Conservation (phyloP, 2,888 invertebrate genomes). For the Leistus spinibarbis region DNA sequence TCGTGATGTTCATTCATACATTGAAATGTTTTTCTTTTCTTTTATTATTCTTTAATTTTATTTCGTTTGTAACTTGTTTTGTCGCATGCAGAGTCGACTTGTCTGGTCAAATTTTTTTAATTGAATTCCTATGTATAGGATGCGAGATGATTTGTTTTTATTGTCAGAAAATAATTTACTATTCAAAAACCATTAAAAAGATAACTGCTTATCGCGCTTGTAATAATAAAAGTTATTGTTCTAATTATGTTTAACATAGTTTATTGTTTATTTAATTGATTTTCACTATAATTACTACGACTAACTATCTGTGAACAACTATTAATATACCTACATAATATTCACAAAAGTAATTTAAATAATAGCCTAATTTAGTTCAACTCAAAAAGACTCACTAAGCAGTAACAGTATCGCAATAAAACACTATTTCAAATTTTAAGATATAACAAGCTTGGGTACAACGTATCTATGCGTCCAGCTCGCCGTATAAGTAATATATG, state of each 20-base stretch:
- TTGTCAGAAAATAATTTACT: background rate
- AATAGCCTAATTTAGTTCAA: no score
- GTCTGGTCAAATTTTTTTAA: constrained; percentile 1
- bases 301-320: background rate
- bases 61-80: background rate
- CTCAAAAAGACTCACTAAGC: no score
- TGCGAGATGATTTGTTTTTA: background rate
- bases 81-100: background rate
- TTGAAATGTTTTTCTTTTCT: background rate
- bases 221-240: background rate
- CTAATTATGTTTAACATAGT: background rate
- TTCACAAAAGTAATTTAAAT: no score
- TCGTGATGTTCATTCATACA: constrained; percentile 16
- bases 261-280: background rate
- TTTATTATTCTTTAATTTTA: constrained; percentile 9
- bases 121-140: background rate
- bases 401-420: no score
- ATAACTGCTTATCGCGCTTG: background rate
- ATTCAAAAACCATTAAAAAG: background rate
- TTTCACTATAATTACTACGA: background rate
- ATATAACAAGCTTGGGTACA: no score
- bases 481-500: no score
- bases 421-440: no score
- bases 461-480: no score
- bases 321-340: background rate